Base-by-base conservation (phyloP, 2,888 invertebrate species). In the Elaeidobius kamerunicus region DNA sequence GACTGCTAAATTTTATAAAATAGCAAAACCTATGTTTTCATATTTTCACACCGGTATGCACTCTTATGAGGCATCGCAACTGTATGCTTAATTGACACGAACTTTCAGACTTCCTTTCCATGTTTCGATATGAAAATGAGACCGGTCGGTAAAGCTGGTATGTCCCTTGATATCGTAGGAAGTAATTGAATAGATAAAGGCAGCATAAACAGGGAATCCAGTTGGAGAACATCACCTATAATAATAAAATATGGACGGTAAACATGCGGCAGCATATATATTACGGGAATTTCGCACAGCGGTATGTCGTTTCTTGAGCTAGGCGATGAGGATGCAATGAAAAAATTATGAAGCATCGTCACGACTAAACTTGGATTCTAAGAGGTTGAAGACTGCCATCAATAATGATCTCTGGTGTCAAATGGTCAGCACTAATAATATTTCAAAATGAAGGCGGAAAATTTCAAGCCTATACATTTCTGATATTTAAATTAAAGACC, bases 161-260 rank as follows among this genome's bases (percentile, higher is more conserved):
- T 40, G 27, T 40, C 19, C 28, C 15, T 16, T 32, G 42, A 39
- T 48, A 39, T 52, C 41, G 55, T 55, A 60, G 61, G 60, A 61
- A 61, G 59, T 60, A 59, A 60, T 57, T 57, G 59, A 61, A 61
- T 60, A 59, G 61, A 60, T 60, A 60, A 61, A 60, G 56, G 53
- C 40, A 51, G 55, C 47, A 58, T 53, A 58, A 58, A 56, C 58
- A 58, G 53, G 58, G 59, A 58, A 56, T 57, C 55, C 51, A 57
- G 56, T 43, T 38, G 28, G 42, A 30, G 30, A 28, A 61, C 60
- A 60, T 61, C 61, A 59, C 53, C 60, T 55, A 58, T 64, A 62
- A 65, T 65, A 65, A 63, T 66, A 65, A 66, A 65, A 65, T 65
- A 66, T 64, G 61, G 60, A 59, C 61, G 48, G 32, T 27, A 57